phyloP scores from a whole-genome alignment of 2,797 vertebrate genomes.

The Girardinus metallicus region DNA sequence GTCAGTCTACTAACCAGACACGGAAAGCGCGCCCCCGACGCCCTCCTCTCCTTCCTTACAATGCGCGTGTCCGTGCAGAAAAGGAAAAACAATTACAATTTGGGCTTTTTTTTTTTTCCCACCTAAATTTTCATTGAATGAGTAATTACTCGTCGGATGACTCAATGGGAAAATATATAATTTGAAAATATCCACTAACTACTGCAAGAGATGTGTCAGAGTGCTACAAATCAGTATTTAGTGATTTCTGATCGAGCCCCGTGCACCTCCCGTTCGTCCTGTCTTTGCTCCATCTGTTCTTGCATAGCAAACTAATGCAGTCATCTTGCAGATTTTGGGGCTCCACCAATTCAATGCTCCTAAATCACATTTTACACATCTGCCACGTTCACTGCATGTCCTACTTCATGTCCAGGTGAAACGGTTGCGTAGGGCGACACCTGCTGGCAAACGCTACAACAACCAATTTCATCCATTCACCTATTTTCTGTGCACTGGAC shows the following conservation, averaged over 20 bases:
- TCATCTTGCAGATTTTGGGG: conserved; percentile 29
- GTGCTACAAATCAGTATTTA: background rate
- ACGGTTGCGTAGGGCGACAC: conserved; percentile 54
- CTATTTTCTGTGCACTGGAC: background rate
- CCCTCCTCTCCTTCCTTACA: conserved; percentile 34
- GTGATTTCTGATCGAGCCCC: background rate
- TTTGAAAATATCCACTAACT: background rate
- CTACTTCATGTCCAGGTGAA: conserved; percentile 14
- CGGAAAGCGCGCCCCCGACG: conserved; percentile 80
- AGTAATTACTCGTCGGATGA: background rate
- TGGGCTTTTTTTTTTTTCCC: conserved; percentile 37
- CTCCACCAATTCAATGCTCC: conserved; percentile 36
- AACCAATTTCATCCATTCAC: background rate
- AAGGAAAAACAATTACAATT: conserved; percentile 4
- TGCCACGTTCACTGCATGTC: conserved; percentile 73
- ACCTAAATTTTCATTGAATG: background rate
- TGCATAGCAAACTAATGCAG: conserved; percentile 42
- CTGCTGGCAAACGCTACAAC: conserved; percentile 52
- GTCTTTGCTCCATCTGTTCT: conserved; percentile 32
- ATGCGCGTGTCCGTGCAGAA: conserved; percentile 65
- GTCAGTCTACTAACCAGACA: conserved; percentile 83
- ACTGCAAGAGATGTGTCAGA: background rate
- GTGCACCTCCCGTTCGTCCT: conserved; percentile 13
- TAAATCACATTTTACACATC: conserved; percentile 65
- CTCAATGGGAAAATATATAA: background rate